Conservation (phyloP, 2,797 vertebrate genomes). For the Esox lucius region DNA sequence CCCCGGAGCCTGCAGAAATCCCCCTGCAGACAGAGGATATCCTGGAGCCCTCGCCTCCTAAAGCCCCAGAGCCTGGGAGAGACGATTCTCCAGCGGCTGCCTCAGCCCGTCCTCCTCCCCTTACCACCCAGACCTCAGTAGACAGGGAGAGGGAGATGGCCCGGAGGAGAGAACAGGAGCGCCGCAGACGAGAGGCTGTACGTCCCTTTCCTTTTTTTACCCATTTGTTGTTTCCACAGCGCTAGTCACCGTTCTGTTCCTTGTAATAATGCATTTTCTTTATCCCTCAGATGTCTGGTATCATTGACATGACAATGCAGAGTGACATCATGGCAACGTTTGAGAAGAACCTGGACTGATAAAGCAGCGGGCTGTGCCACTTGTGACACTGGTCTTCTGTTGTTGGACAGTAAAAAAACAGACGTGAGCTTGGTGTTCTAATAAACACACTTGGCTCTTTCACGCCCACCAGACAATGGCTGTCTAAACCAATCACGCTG, state of each 20-base stretch:
- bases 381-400: conserved; percentile 20
- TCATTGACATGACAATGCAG: conserved; percentile 87
- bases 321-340: conserved; percentile 90
- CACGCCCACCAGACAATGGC: conserved; percentile 8
- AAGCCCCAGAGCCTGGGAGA: conserved; percentile 26
- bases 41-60: conserved; percentile 46
- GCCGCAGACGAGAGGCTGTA: conserved; percentile 85
- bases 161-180: conserved; percentile 86
- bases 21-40: conserved; percentile 48
- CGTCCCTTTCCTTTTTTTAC: conserved; percentile 53
- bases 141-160: conserved; percentile 78
- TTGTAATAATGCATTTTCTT: conserved; percentile 32
- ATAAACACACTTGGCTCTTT: conserved; percentile 25
- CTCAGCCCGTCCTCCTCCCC: conserved; percentile 38
- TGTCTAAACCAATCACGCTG: conserved; percentile 18
- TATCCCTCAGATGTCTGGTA: conserved; percentile 76
- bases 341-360: conserved; percentile 84
- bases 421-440: conserved; percentile 18
- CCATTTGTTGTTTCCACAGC: background rate
- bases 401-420: background rate
- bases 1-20: conserved; percentile 45
- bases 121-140: conserved; percentile 38
- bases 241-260: background rate
- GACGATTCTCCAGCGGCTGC: background rate
- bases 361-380: background rate